Percentiles rank a stretch among this genome's conserved stretches.
These are phyloP conservation scores for Ammospiza caudacuta DNA, from an alignment of 2,113 vertebrate species.

Conservation along the genomic window DNA sequence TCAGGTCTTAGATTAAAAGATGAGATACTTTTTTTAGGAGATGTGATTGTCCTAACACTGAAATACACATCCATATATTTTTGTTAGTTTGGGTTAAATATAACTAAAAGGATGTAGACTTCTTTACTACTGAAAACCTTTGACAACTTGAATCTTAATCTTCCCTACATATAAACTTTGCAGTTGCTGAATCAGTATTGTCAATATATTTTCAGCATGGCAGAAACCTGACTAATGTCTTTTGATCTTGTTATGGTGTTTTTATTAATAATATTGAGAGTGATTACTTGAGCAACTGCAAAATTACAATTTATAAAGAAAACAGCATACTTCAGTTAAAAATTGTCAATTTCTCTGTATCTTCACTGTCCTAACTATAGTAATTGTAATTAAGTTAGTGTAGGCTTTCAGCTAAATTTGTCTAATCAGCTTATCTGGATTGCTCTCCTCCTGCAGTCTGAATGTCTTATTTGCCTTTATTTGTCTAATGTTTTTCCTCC, in stretches of 20 bases:
- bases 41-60: background rate
- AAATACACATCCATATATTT: background rate
- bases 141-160: background rate
- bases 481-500: background rate
- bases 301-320: background rate
- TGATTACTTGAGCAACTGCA: background rate
- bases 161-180: background rate
- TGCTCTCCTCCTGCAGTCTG: background rate
- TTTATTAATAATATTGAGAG: background rate
- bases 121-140: background rate
- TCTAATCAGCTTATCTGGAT: background rate
- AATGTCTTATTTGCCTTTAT: background rate
- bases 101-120: background rate
- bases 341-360: background rate
- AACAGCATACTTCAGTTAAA: background rate
- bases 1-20: background rate
- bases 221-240: background rate
- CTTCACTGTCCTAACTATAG: background rate
- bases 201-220: background rate
- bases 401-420: constrained; percentile 5
- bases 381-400: background rate
- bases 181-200: background rate
- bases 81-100: background rate
- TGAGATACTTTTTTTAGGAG: background rate
- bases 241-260: background rate